Base-by-base conservation (phyloP, 2,113 vertebrate genomes). In the Engraulis encrasicolus region DNA sequence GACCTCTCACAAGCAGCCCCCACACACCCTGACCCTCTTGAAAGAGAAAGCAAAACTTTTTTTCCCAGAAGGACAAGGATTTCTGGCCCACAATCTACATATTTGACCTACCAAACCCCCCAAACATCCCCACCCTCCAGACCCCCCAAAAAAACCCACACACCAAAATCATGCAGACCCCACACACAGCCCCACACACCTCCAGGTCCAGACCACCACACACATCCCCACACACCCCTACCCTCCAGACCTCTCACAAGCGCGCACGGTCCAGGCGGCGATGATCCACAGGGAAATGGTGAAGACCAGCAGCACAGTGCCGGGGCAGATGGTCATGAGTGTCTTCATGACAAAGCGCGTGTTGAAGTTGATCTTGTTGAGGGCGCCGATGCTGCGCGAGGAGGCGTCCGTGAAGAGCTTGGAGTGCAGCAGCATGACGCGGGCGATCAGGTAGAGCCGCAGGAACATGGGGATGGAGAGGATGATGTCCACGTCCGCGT, bases 281-380 rank as follows among this genome's bases (percentile, higher is more conserved):
- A 99, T 99, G 96, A 99, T 99, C 98, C 98, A 99, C 91, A 99
- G 95, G 12, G 98, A 99, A 95, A 99, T 99, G 96, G 98, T 99
- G 96, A 99, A 99, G 94, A 99, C 98, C 94, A 99, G 96, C 91
- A 99, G 96, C 90, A 99, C 98, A 85, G 98, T 99, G 95, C 98
- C 98, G 11, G 98, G 98, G 91, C 98, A 99, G 94, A 99, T 99
- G 93, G 98, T 99, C 98, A 99, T 99, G 93, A 99, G 93, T 88
- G 98, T 99, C 96, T 99, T 99, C 98, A 99, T 99, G 93, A 99
- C 98, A 91, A 99, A 99, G 94, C 97, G 97, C 0, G 98, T 99
- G 95, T 99, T 99, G 93, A 99, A 99, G 96, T 99, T 99, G 95
- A 99, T 99, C 94, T 99, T 99, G 95, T 99, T 99, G 94, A 99